These are phyloP conservation scores for Pelochelys cantorii DNA, from an alignment of 2,797 vertebrate species.

Conservation along the genomic window DNA sequence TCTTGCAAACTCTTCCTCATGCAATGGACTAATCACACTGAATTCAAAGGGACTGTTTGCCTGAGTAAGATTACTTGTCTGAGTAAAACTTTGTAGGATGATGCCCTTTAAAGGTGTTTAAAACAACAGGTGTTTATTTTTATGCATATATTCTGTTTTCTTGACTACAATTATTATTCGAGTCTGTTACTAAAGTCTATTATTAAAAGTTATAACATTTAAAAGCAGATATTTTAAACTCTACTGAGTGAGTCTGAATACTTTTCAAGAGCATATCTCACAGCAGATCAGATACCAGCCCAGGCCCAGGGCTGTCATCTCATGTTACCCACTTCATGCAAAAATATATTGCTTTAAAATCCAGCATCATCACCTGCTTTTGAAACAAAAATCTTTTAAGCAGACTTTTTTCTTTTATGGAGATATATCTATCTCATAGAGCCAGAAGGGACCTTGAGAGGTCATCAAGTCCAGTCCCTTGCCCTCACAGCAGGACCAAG, in stretches of 20 bases:
- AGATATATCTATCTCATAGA: too few species aligned
- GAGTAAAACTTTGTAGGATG: background rate
- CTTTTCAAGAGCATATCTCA: background rate
- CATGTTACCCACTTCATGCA: background rate
- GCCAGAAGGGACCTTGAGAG: too few species aligned
- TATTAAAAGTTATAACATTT: background rate
- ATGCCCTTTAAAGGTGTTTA: background rate
- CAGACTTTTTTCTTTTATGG: background rate
- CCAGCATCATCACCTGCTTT: background rate
- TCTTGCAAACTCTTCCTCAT: background rate
- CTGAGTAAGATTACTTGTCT: rapidly evolving
- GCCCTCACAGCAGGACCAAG: too few species aligned
- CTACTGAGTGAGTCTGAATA: background rate
- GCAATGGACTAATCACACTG: background rate
- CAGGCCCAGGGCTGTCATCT: background rate
- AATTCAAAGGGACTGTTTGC: background rate
- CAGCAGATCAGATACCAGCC: background rate
- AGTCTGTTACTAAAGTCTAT: background rate
- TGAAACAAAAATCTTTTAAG: background rate
- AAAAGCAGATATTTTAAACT: background rate
- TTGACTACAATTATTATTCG: slow-evolving; percentile 10
- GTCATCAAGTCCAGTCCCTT: too few species aligned
- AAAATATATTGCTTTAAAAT: background rate
- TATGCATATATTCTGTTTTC: background rate
- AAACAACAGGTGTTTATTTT: background rate